Evolutionary conservation across 2,113 vertebrate species (phyloP).

Genomic region (Glaucidium brasilianum): DNA sequence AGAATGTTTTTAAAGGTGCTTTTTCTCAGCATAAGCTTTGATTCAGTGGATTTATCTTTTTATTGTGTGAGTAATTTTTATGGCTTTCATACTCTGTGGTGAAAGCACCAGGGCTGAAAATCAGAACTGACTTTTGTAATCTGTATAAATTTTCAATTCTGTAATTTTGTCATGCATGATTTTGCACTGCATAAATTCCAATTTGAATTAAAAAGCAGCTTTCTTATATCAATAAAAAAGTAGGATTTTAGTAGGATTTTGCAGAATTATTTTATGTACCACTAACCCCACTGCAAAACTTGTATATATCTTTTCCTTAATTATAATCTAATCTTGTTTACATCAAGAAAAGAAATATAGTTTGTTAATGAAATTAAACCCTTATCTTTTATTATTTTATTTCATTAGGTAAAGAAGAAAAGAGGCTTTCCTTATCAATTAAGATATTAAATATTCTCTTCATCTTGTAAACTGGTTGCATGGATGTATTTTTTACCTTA

Average conservation of each 20-base stretch:
- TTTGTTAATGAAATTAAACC: background rate
- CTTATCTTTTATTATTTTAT: background rate
- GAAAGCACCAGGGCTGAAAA: background rate
- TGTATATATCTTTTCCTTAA: background rate
- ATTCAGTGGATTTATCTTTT: background rate
- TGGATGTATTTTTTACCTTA: background rate
- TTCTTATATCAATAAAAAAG: background rate
- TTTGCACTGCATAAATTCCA: background rate
- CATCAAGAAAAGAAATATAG: background rate
- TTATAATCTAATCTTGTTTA: background rate
- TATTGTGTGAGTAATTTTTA: background rate
- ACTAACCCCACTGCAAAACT: background rate
- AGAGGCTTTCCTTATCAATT: background rate
- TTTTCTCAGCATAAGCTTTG: background rate
- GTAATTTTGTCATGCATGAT: background rate
- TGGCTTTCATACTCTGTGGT: background rate
- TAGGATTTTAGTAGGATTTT: background rate
- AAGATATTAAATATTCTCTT: background rate
- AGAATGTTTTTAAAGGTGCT: background rate
- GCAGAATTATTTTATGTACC: background rate
- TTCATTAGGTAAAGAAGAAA: background rate
- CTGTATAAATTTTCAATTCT: background rate
- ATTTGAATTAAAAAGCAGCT: background rate
- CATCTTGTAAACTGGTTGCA: background rate
- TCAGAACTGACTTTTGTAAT: background rate